Conservation (phyloP, 2,797 vertebrate genomes). For the Syndactyla subalaris region DNA sequence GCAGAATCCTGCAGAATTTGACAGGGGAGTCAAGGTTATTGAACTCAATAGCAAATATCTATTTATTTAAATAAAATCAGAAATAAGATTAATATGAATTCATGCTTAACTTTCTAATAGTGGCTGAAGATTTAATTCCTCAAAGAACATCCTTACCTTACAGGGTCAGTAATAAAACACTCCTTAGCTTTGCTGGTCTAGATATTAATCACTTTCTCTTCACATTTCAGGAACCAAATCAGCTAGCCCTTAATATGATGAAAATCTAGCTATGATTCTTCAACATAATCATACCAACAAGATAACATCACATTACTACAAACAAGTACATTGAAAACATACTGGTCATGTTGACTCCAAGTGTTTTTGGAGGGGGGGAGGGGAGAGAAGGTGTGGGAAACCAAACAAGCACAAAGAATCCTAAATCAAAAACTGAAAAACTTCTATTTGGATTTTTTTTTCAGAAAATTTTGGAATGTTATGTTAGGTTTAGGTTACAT, state of each 20-base stretch:
- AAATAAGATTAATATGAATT: not conserved
- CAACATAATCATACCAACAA: not conserved
- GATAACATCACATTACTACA: not conserved
- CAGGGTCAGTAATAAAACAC: not conserved
- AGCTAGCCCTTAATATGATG: not conserved
- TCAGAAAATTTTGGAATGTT: not conserved
- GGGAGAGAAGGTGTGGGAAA: too few species aligned
- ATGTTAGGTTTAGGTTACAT: not conserved
- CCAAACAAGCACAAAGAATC: not conserved
- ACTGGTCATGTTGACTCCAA: not conserved
- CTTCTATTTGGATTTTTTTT: not conserved
- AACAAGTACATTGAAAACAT: not conserved
- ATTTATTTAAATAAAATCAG: not conserved
- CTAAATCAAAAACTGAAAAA: not conserved
- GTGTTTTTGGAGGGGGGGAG: not conserved
- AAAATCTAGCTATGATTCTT: not conserved
- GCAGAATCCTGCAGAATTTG: not conserved
- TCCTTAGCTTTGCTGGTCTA: not conserved
- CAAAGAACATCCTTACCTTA: not conserved
- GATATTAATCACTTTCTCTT: not conserved
- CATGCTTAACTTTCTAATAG: not conserved
- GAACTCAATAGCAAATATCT: not conserved
- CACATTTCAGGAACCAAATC: not conserved
- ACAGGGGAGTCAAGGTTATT: not conserved
- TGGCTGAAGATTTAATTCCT: not conserved